Evolutionary conservation across 1,140 invertebrate species (phyloP).

Genomic region (Pseudoatta argentina): DNA sequence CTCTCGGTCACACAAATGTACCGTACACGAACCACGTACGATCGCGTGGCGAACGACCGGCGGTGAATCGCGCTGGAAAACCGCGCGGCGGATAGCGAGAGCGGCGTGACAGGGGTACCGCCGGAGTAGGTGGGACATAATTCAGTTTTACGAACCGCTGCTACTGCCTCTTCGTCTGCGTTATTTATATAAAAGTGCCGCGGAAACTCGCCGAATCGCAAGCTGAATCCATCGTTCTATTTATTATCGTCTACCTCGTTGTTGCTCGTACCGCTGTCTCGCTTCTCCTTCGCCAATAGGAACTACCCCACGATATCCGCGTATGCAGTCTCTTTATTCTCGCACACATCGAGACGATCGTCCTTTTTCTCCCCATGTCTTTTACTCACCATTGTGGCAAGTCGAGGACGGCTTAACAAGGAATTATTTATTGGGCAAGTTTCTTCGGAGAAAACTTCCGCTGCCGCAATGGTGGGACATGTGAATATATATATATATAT

Average conservation of each 20-base stretch:
- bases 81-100: constrained; percentile 28
- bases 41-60: constrained; percentile 54
- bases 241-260: constrained; percentile 64
- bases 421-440: constrained; percentile 79
- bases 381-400: constrained; percentile 55
- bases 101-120: constrained; percentile 16
- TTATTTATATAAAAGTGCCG: constrained; percentile 73
- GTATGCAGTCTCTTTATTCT: constrained; percentile 38
- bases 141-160: constrained; percentile 76
- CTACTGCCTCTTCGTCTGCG: constrained; percentile 47
- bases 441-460: constrained; percentile 69
- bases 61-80: constrained; percentile 40
- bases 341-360: constrained; percentile 41
- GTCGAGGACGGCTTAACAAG: constrained; percentile 68
- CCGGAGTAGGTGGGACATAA: constrained; percentile 69
- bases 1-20: constrained; percentile 31
- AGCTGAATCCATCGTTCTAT: constrained; percentile 68
- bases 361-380: constrained; percentile 14
- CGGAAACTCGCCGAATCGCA: constrained; percentile 55
- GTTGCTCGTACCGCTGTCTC: constrained; percentile 39
- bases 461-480: constrained; percentile 51
- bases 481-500: constrained; percentile 23
- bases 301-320: neutral
- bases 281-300: constrained; percentile 8
- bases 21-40: constrained; percentile 45